Percentiles rank a stretch among this genome's conserved stretches.
These are phyloP conservation scores for Formica exsecta DNA, from an alignment of 1,140 invertebrate genomes.

Conservation along the genomic window DNA sequence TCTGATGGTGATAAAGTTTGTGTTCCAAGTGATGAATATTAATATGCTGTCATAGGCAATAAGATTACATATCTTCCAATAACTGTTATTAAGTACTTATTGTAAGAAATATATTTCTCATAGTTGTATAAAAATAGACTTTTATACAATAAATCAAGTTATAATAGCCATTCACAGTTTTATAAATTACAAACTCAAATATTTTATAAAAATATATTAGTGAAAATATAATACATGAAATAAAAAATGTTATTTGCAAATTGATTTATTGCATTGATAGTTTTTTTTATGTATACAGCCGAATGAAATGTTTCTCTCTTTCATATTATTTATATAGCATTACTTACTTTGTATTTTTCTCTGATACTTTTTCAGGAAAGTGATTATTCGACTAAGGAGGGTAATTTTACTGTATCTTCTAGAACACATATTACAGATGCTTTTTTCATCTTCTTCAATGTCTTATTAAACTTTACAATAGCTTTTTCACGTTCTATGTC, in stretches of 20 bases:
- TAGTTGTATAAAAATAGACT: slow-evolving; percentile 37
- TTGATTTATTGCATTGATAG: neutral
- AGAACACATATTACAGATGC: slow-evolving; percentile 73
- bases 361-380: neutral
- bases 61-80: slow-evolving; percentile 37
- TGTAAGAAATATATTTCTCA: slow-evolving; percentile 34
- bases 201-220: neutral
- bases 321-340: neutral
- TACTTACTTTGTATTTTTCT: neutral
- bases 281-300: neutral
- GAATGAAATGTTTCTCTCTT: neutral
- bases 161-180: neutral
- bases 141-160: slow-evolving; percentile 44
- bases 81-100: slow-evolving; percentile 37
- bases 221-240: neutral
- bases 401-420: slow-evolving; percentile 78
- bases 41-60: slow-evolving; percentile 3
- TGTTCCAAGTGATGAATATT: slow-evolving; percentile 24
- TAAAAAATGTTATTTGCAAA: neutral
- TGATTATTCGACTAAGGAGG: slow-evolving; percentile 10
- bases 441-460: slow-evolving; percentile 84
- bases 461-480: slow-evolving; percentile 83
- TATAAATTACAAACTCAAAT: neutral
- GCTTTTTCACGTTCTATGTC: slow-evolving; percentile 77
- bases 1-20: neutral